phyloP scores from a whole-genome alignment of 2,113 vertebrate genomes.

The Rhegmatorhina hoffmannsi region DNA sequence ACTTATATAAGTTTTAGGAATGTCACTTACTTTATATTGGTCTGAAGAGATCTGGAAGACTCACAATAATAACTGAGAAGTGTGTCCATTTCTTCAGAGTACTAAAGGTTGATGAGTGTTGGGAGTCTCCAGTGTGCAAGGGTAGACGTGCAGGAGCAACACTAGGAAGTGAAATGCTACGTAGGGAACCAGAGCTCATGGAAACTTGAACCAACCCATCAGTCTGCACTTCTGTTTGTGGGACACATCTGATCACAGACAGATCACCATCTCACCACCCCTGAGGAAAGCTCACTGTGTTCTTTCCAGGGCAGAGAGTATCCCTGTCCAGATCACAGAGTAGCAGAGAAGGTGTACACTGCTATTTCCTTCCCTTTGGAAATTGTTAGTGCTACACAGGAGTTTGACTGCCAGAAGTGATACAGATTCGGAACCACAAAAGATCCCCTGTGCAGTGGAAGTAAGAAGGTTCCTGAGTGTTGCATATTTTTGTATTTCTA shows the following conservation, averaged over 20 bases:
- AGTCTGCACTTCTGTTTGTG: not conserved
- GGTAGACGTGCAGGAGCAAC: not conserved
- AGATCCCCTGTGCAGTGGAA: not conserved
- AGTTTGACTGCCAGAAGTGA: not conserved
- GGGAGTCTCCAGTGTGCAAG: not conserved
- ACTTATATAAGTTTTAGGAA: not conserved
- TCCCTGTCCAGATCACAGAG: not conserved
- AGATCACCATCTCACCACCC: too few relatives aligned
- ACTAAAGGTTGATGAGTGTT: not conserved
- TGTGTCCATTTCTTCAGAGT: not conserved
- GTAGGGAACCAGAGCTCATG: not conserved
- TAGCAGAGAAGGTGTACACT: not conserved
- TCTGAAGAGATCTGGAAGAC: not conserved
- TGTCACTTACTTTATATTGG: not conserved
- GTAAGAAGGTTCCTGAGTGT: not conserved
- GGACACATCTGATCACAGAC: not conserved
- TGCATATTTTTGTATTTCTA: not conserved
- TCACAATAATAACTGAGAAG: not conserved
- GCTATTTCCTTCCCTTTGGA: not conserved
- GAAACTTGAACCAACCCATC: not conserved
- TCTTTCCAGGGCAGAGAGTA: not conserved
- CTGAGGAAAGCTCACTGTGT: not conserved
- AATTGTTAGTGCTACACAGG: not conserved
- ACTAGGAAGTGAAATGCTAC: not conserved
- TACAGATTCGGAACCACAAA: not conserved